Evolutionary conservation across 2,113 vertebrate genomes (phyloP), one percentile per base, ranked within the genome.

Genomic region (Cebidichthys violaceus): DNA sequence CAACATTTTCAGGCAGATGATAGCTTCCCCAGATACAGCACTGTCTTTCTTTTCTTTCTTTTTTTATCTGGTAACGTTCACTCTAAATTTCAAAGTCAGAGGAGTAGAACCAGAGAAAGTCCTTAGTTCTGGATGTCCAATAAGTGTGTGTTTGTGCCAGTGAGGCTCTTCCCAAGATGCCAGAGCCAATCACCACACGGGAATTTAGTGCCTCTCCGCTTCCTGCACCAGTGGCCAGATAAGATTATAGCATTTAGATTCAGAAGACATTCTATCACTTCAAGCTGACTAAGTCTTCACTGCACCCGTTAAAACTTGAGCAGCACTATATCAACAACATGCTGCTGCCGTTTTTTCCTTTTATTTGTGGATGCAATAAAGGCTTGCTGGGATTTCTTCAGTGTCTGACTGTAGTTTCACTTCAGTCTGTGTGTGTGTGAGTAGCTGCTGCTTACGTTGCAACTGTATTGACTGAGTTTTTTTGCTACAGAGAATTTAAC

Each of bases 221-320:
- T 86, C 75, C 59, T 82, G 91, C 87, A 91, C 85, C 77, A 87
- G 80, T 88, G 83, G 82, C 71, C 89, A 86, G 86, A 90, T 88
- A 79, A 77, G 89, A 90, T 92, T 90, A 80, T 47, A 86, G 86
- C 81, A 77, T 91, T 92, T 89, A 87, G 91, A 91, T 90, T 88
- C 85, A 86, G 90, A 57, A 66, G 79, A 83, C 83, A 78, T 83
- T 85, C 86, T 87, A 73, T 85, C 74, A 84, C 83, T 82, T 79
- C 17, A 35, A 52, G 72, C 77, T 62, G 50, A 76, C 80, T 79
- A 61, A 61, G 86, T 86, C 76, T 77, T 52, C 83, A 75, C 70
- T n/a, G 9, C 0, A 39, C 55, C 79, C 70, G 72, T 86, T 80
- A 69, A 84, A 89, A 81, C 86, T 65, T 75, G 70, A 69, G 60